Conservation (phyloP, 2,888 invertebrate species). For the Cetonia aurata region DNA sequence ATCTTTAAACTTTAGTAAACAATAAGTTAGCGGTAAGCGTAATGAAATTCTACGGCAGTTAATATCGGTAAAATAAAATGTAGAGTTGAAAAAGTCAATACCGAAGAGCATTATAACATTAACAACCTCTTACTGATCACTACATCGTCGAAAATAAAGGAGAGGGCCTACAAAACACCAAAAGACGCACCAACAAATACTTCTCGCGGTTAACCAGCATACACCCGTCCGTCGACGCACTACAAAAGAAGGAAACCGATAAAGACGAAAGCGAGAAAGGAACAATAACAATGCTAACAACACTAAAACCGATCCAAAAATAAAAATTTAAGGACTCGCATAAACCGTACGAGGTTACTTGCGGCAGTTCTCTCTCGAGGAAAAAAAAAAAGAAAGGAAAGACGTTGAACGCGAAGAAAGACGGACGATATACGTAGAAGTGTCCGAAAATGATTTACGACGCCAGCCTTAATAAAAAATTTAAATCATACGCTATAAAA, state of each 20-base stretch:
- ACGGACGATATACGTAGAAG: conserved; percentile 42
- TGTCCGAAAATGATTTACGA: conserved; percentile 61
- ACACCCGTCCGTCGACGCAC: too few species aligned
- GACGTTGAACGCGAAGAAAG: background rate
- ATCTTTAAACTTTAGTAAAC: too few species aligned
- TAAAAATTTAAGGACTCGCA: conserved; percentile 45
- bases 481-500: conserved; percentile 65
- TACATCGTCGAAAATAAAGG: background rate
- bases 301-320: conserved; percentile 39
- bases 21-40: too few species aligned
- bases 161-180: conserved; percentile 13
- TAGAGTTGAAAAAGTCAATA: too few species aligned
- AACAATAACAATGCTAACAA: conserved; percentile 24
- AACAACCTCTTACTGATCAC: too few species aligned
- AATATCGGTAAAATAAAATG: too few species aligned
- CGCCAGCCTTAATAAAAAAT: conserved; percentile 61
- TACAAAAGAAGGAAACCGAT: background rate
- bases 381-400: background rate
- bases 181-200: too few species aligned
- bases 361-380: conserved; percentile 9
- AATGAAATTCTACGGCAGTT: too few species aligned
- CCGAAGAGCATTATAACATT: too few species aligned
- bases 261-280: conserved; percentile 19
- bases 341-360: conserved; percentile 40
- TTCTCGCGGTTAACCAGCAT: too few species aligned